Conservation (phyloP, 2,888 invertebrate genomes). For the Tuta absoluta region DNA sequence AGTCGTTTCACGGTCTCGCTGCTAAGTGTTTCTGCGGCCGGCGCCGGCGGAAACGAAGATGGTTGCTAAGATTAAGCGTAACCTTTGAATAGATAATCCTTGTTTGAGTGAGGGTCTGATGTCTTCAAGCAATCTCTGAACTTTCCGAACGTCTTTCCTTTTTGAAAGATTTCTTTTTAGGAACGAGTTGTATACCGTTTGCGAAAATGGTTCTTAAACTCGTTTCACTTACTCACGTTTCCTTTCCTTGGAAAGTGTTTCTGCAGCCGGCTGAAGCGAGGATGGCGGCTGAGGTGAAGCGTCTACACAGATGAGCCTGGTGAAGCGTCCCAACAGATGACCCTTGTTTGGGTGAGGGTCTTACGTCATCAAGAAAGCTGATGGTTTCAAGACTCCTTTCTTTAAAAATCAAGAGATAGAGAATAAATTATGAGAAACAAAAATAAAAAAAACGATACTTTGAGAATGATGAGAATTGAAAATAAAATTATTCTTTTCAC, state of each 20-base stretch:
- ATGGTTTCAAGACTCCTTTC: neutral
- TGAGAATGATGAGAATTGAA: too few relatives aligned
- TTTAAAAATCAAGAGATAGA: too few relatives aligned
- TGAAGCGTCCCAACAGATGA: constrained; percentile 58
- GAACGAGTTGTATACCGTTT: neutral
- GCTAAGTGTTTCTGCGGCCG: constrained; percentile 66
- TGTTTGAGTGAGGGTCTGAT: constrained; percentile 43
- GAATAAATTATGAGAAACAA: too few relatives aligned
- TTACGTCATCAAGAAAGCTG: constrained; percentile 27
- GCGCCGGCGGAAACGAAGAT: constrained; percentile 74
- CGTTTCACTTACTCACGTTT: constrained; percentile 39
- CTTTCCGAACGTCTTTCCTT: too few relatives aligned
- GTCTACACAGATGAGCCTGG: too few relatives aligned
- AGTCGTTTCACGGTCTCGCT: constrained; percentile 38
- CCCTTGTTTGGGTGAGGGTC: constrained; percentile 48
- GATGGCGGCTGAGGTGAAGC: constrained; percentile 55
- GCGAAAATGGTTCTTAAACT: neutral
- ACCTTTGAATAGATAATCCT: constrained; percentile 59
- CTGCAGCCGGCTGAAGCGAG: constrained; percentile 74
- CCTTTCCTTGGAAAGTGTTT: constrained; percentile 64
- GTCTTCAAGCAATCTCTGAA: constrained; percentile 23
- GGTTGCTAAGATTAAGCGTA: constrained; percentile 56
- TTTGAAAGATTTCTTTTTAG: neutral
- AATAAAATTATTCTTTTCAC: too few relatives aligned
- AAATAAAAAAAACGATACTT: too few relatives aligned